These are phyloP conservation scores for Fragum sueziense DNA, from an alignment of 2,888 invertebrate species.

Conservation along the genomic window DNA sequence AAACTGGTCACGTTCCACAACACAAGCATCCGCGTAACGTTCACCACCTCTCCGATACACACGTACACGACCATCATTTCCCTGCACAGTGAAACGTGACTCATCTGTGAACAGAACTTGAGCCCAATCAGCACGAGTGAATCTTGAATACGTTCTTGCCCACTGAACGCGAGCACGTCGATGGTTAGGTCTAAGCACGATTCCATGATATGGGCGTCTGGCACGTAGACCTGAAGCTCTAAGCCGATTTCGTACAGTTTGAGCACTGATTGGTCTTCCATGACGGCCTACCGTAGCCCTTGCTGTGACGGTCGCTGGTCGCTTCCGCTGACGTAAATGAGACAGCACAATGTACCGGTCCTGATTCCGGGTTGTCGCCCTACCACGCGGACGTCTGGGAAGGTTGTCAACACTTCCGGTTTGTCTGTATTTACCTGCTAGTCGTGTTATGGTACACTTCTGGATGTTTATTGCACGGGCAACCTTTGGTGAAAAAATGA, in stretches of 20 bases:
- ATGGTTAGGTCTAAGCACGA: not conserved
- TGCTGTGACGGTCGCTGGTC: not conserved
- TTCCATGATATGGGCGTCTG: not conserved
- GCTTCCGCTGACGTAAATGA: no score
- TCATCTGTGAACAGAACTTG: constrained; percentile 29
- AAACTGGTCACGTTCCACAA: not conserved
- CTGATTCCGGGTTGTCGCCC: no score
- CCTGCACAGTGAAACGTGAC: not conserved
- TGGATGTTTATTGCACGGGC: no score
- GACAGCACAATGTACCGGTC: no score
- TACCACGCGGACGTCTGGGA: no score
- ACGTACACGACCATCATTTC: constrained; percentile 9
- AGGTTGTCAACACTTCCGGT: no score
- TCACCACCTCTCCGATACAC: constrained; percentile 29
- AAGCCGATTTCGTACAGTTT: constrained; percentile 18
- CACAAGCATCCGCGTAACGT: not conserved
- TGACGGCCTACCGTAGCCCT: constrained; percentile 16
- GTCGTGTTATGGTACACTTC: no score
- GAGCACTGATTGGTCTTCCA: constrained; percentile 6
- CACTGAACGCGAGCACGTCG: not conserved
- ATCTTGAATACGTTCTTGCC: not conserved
- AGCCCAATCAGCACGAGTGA: constrained; percentile 18
- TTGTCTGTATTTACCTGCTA: no score
- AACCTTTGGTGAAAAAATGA: no score
- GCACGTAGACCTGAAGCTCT: not conserved